Evolutionary conservation across 2,888 invertebrate species (phyloP), one percentile per base, ranked within the genome.

Genomic region (Ecliptopera silaceata): DNA sequence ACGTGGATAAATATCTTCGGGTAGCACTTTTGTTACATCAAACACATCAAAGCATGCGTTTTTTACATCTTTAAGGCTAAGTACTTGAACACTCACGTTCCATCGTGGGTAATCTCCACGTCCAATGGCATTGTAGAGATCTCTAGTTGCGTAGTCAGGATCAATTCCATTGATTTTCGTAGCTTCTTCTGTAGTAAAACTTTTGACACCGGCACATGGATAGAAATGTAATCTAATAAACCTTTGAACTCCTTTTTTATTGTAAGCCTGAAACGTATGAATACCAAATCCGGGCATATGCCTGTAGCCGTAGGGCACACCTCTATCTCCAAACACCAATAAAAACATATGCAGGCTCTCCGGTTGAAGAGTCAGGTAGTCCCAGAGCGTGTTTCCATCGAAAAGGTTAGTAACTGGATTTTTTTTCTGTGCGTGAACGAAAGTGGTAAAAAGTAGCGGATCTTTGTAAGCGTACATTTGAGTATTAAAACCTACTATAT

Each of bases 281-380:
- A 96, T 96, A 3, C 97, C 96, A 71, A 96, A 98, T 18, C 97
- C 98, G 71, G 98, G 96, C 97, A 98, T 97, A 79, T 95, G 94
- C 17, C 97, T 93, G 81, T 94, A 95, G 5, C 98, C 97, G 77
- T 97, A 96, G 0, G 98, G 97, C 58, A 96, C 96, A 8, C 98
- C 98, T 68, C 97, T 93, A 82, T 98, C 97, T 6, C 95, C 93
- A 76, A 97, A 97, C 61, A 97, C 87, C 76, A 97, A 93, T 82
- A 95, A 89, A 44, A 94, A 92, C 80, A 97, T 97, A 76, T 98
- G 97, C 11, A 94, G 93, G 3, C 95, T 93, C 84, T 98, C 98
- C 0, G 97, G 96, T 22, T 96, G 92, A 31, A 97, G 87, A 0
- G 95, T 93, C 62, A 97, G 92, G 75, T 98, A 98, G 80, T 98